Evolutionary conservation across 2,888 invertebrate genomes (phyloP).

Genomic region (Luperina testacea): DNA sequence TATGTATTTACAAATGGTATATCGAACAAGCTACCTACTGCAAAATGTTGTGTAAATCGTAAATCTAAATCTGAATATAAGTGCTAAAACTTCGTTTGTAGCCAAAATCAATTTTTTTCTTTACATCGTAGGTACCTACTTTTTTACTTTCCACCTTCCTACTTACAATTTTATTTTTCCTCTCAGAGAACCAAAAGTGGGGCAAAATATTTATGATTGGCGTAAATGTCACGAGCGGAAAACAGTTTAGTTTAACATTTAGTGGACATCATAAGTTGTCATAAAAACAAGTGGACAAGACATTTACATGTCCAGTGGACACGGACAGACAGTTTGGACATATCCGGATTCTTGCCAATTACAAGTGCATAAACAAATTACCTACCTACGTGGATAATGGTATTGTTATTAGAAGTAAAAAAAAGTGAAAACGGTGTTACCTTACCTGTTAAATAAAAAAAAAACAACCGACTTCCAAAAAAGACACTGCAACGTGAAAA

Average conservation of each 20-base stretch:
- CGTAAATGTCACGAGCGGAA: conserved; percentile 43
- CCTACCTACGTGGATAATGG: not conserved
- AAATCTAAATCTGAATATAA: conserved; percentile 13
- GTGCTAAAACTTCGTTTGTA: not conserved
- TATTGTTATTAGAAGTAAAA: not conserved
- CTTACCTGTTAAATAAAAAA: too few species aligned
- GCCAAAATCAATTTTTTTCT: conserved; percentile 8
- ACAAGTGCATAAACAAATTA: conserved; percentile 28
- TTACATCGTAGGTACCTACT: not conserved
- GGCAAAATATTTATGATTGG: conserved; percentile 47
- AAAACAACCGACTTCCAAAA: too few species aligned
- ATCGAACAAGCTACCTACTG: not conserved
- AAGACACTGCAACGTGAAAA: too few species aligned
- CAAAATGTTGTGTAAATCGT: not conserved
- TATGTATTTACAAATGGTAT: not conserved
- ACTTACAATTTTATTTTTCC: not conserved
- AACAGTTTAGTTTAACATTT: conserved; percentile 35
- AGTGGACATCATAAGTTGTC: conserved; percentile 46
- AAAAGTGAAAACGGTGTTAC: too few species aligned
- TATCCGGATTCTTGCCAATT: conserved; percentile 48
- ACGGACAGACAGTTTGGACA: conserved; percentile 23
- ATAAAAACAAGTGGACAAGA: conserved; percentile 46
- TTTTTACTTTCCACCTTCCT: too few species aligned
- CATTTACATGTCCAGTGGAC: conserved; percentile 26
- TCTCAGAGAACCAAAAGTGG: conserved; percentile 28